Evolutionary conservation across 2,888 invertebrate genomes (phyloP).

Genomic region (Luffia ferchaultella): DNA sequence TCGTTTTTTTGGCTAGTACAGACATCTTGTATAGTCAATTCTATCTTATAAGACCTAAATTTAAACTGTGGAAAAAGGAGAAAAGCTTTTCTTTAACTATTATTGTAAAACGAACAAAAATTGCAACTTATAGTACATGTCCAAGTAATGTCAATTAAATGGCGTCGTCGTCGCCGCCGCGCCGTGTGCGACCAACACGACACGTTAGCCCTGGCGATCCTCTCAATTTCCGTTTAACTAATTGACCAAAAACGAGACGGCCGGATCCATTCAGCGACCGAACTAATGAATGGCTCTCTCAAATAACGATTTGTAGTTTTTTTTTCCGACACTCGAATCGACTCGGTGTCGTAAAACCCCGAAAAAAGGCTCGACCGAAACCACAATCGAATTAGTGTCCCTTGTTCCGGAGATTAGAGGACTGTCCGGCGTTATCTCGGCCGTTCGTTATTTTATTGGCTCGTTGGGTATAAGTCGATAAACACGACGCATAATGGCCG

Average conservation of each 20-base stretch:
- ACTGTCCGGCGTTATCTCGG: constrained; percentile 62
- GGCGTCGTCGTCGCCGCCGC: constrained; percentile 14
- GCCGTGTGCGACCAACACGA: constrained; percentile 30
- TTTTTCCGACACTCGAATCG: constrained; percentile 54
- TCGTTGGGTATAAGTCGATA: constrained; percentile 63
- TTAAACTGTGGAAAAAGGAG: background rate
- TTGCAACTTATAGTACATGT: background rate
- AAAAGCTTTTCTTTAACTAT: background rate
- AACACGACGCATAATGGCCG: constrained; percentile 64
- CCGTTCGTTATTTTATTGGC: constrained; percentile 67
- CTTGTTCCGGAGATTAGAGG: constrained; percentile 66
- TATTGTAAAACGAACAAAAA: background rate
- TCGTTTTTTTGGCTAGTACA: no score
- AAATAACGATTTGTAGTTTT: constrained; percentile 65
- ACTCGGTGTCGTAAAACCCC: constrained; percentile 63
- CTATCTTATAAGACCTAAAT: no score
- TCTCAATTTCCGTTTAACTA: constrained; percentile 58
- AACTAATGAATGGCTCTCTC: constrained; percentile 60
- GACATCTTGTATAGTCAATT: no score
- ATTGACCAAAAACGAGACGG: constrained; percentile 63
- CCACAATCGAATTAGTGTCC: constrained; percentile 68
- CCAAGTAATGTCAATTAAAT: background rate
- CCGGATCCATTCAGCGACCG: constrained; percentile 51
- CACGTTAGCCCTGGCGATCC: constrained; percentile 15
- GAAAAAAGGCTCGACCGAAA: constrained; percentile 57